These are phyloP conservation scores for Pteronura brasiliensis DNA, from an alignment of 2,113 vertebrate species.

Conservation along the genomic window DNA sequence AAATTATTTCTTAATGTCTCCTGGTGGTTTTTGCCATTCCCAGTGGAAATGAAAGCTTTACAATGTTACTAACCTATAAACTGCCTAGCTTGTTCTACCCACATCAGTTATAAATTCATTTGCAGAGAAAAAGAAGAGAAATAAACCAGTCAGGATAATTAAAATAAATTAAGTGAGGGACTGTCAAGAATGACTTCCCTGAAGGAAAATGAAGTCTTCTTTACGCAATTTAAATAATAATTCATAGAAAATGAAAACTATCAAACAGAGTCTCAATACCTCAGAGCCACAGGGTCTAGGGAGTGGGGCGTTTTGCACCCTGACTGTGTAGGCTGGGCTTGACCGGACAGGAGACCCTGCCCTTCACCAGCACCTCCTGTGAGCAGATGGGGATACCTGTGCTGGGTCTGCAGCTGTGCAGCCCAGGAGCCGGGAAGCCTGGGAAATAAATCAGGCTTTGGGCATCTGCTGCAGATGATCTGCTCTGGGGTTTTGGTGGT, in stretches of 20 bases:
- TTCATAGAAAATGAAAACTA: constrained; percentile 52
- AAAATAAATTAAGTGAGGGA: constrained; percentile 47
- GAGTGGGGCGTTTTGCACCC: neutral
- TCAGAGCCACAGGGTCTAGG: neutral
- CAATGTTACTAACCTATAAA: constrained; percentile 32
- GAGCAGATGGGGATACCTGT: neutral
- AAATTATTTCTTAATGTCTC: constrained; percentile 25
- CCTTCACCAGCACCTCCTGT: neutral
- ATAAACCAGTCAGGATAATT: constrained; percentile 57
- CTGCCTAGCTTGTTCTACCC: constrained; percentile 19
- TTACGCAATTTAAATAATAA: constrained; percentile 42
- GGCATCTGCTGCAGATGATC: neutral
- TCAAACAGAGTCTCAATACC: constrained; percentile 16
- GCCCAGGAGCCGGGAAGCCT: neutral
- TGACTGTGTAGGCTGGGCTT: neutral
- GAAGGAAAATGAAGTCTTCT: constrained; percentile 45
- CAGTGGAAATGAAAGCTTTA: constrained; percentile 49
- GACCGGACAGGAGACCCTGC: neutral
- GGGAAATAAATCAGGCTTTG: neutral
- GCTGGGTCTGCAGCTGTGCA: fast-evolving
- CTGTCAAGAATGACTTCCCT: constrained; percentile 15
- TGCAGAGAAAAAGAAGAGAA: constrained; percentile 26
- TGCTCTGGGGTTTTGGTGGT: neutral
- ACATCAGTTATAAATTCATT: constrained; percentile 66
- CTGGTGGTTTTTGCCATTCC: neutral